A percentile compares a stretch with the other conserved stretches of the same genome.
Evolutionary conservation across 1,140 invertebrate genomes (phyloP).

Genomic region (Hycleus cichorii): DNA sequence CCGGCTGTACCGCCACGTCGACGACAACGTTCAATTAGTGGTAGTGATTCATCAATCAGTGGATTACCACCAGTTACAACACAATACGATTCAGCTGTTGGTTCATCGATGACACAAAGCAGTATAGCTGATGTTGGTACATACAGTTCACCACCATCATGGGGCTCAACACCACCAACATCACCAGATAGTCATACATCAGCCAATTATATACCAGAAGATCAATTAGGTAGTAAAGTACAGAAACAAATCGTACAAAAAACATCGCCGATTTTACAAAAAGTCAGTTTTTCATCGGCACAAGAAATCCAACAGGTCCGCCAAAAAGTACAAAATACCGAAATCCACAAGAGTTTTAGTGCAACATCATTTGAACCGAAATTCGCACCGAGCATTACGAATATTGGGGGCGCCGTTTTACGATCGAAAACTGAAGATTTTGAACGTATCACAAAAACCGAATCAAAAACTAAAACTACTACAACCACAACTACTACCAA

Average conservation of each 20-base stretch:
- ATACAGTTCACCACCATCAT: constrained; percentile 51
- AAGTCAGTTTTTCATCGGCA: constrained; percentile 51
- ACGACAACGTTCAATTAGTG: constrained; percentile 41
- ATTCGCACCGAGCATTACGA: constrained; percentile 53
- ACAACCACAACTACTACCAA: constrained; percentile 46
- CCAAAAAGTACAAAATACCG: constrained; percentile 19
- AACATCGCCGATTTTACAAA: constrained; percentile 44
- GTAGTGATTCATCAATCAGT: constrained; percentile 43
- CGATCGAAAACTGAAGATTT: constrained; percentile 61
- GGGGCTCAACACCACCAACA: constrained; percentile 52
- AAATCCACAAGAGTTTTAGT: constrained; percentile 25
- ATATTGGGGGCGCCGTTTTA: constrained; percentile 57
- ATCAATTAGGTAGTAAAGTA: constrained; percentile 21
- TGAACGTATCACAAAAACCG: constrained; percentile 47
- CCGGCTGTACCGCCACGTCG: constrained; percentile 29
- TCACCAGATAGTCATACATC: constrained; percentile 49
- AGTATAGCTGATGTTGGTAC: constrained; percentile 39
- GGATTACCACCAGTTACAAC: constrained; percentile 40
- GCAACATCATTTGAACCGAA: constrained; percentile 34
- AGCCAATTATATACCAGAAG: constrained; percentile 50
- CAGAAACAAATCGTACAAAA: not conserved
- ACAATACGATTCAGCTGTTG: constrained; percentile 51
- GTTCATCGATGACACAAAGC: constrained; percentile 49
- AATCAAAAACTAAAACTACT: constrained; percentile 21
- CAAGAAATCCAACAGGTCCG: constrained; percentile 46